phyloP scores from a whole-genome alignment of 1,140 invertebrate species.

The Trachelipus rathkii region DNA sequence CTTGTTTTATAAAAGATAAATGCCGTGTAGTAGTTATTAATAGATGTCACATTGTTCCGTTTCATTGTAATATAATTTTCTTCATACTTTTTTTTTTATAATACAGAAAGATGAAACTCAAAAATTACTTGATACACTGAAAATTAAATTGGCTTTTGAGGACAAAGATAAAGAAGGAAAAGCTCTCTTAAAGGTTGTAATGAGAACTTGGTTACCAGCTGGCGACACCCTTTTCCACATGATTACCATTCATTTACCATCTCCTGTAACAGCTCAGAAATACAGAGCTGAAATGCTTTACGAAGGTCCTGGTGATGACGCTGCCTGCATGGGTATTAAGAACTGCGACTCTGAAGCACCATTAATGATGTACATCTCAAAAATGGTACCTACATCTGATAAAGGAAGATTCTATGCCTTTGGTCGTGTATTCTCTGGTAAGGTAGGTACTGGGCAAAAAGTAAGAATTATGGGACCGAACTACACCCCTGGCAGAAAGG shows the following conservation, averaged over 20 bases:
- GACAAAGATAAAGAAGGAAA: constrained; percentile 95
- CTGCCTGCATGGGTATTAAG: constrained; percentile 82
- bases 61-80: background rate
- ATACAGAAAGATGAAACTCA: constrained; percentile 83
- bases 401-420: constrained; percentile 99
- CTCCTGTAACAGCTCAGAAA: constrained; percentile 96
- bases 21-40: background rate
- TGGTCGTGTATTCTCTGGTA: constrained; percentile 98
- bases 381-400: constrained; percentile 99
- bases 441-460: constrained; percentile 87
- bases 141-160: constrained; percentile 86
- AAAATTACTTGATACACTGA: constrained; percentile 78
- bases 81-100: background rate
- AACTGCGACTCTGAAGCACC: constrained; percentile 93
- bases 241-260: constrained; percentile 99
- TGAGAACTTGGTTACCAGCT: constrained; percentile 98
- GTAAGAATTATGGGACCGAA: constrained; percentile 98
- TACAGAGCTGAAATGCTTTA: constrained; percentile 99
- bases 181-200: constrained; percentile 86
- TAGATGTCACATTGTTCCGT: background rate
- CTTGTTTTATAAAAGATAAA: background rate
- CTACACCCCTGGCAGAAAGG: constrained; percentile 95
- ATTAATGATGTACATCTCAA: constrained; percentile 99
- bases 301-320: constrained; percentile 96
- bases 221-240: constrained; percentile 99